phyloP scores from a whole-genome alignment of 2,888 invertebrate species.

The Lamproptera curius region DNA sequence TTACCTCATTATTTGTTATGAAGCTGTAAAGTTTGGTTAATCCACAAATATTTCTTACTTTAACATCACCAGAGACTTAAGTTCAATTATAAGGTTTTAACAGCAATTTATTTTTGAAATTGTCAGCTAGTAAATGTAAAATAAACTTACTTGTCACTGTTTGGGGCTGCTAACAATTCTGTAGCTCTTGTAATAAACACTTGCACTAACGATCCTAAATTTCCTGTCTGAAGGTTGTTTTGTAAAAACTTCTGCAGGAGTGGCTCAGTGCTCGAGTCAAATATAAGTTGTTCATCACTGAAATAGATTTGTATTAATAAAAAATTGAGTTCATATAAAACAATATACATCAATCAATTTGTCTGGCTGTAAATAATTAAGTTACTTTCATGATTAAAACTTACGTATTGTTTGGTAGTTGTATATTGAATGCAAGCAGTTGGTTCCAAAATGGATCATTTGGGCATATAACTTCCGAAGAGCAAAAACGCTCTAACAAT shows the following conservation, averaged over 20 bases:
- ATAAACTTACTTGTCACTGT: conserved; percentile 90
- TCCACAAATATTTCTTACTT: too few species aligned
- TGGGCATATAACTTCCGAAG: conserved; percentile 86
- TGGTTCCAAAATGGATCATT: conserved; percentile 97
- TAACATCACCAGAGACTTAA: too few species aligned
- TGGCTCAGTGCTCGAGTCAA: conserved; percentile 89
- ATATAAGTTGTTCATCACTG: conserved; percentile 87
- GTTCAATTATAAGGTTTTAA: too few species aligned
- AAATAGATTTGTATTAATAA: conserved; percentile 34
- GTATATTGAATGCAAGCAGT: conserved; percentile 93
- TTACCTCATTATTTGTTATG: too few species aligned
- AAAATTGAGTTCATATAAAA: too few species aligned
- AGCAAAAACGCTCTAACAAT: conserved; percentile 87
- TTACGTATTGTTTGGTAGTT: conserved; percentile 87
- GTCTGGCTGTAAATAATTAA: too few species aligned
- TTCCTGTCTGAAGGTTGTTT: conserved; percentile 93
- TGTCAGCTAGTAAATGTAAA: neutral
- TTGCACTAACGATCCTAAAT: conserved; percentile 91
- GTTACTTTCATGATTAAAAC: conserved; percentile 36
- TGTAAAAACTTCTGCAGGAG: conserved; percentile 86
- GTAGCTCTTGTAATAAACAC: conserved; percentile 90
- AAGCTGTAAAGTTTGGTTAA: too few species aligned
- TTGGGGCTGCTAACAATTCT: conserved; percentile 90
- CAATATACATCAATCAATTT: too few species aligned
- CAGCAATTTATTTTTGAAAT: too few species aligned